Evolutionary conservation across 2,888 invertebrate genomes (phyloP), one percentile per base, ranked within the genome.

Genomic region (Philereme transversata): DNA sequence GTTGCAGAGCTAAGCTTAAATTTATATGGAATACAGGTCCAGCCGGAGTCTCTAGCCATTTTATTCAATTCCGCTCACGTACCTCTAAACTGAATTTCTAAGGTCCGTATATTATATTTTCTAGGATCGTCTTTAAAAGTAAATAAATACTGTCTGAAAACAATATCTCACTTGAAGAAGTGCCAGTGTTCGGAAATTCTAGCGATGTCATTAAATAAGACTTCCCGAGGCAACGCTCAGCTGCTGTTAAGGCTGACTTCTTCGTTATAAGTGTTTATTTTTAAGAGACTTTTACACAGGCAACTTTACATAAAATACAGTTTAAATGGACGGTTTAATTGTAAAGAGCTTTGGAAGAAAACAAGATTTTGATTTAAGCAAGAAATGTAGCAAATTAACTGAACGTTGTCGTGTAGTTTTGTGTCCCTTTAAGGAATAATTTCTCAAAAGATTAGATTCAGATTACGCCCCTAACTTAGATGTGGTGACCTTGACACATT

Each of bases 141-240:
- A 36, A 49, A 41, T 47, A 44, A 51, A 3, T 44, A 10, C 35
- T 44, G 43, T 49, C 49, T 43, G 3, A 38, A 45, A 49, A 35
- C 44, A 9, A 45, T 51, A 47, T 47, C 43, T 43, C 22, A 43
- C 22, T 44, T 44, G 22, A 44, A 46, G 33, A 49, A 59, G 44
- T 38, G 34, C 50, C 7, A 22, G 22, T 46, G 54, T 10, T 50
- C 36, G 49, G 45, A 59, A 66, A 58, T 58, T 65, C 47, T 65
- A 60, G 55, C 59, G 62, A 57, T 59, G 50, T 59, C 62, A 57
- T 64, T 63, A 53, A 59, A 22, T 22, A 65, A 61, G 51, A 50
- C 33, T 33, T 62, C 66, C 67, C 65, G 7, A 41, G 60, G 66
- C 63, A 51, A 51, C 33, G 56, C 60, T 48, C 48, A 43, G 52